Evolutionary conservation across 53 echinoderm and acorn worm species (phyloP), one percentile per base, ranked within the genome.

Genomic region (Actinopyga echinites): DNA sequence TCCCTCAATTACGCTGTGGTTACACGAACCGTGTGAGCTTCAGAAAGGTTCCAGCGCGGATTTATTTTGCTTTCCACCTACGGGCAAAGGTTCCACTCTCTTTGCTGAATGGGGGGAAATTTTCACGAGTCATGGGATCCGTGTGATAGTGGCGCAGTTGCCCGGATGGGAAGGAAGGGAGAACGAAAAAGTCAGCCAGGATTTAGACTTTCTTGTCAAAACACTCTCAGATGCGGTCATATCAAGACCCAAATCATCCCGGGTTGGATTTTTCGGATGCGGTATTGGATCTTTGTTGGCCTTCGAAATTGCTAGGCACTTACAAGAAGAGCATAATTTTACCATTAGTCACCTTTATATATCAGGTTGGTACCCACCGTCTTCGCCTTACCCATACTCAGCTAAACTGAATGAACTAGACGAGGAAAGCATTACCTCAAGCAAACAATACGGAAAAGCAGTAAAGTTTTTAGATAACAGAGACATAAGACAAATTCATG

Each of bases 241-340:
- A 6, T 26, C 59, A 26, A 59, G 15, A 26, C 6, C 26, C 6
- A 5, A 7, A 26, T n/a, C n/a, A 26, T 4, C n/a, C 22, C 59
- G 4, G 26, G 59, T 59, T 11, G 26, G 22, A 6, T n/a, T 59
- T 59, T 23, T 59, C 15, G 59, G 59, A 23, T 7, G 59, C 10
- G 59, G 59, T 59, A 26, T 59, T n/a, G 59, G 59, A 23, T 59
- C 59, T 26, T 59, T 59, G 59, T 26, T 59, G 59, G 59, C 59
- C 4, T 59, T 59, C 15, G 59, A 59, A 26, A 26, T 12, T 23
- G 26, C 26, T 26, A n/a, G 59, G n/a, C 15, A 26, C 59, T 26
- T 59, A 26, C 59, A 59, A 26, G 59, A 4, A 23, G 59, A 59
- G n/a, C 22, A 26, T 23, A 23, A n/a, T 26, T 23, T 59, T 11